Conservation (phyloP, 2,888 invertebrate species). For the Agrilus cyanescens region DNA sequence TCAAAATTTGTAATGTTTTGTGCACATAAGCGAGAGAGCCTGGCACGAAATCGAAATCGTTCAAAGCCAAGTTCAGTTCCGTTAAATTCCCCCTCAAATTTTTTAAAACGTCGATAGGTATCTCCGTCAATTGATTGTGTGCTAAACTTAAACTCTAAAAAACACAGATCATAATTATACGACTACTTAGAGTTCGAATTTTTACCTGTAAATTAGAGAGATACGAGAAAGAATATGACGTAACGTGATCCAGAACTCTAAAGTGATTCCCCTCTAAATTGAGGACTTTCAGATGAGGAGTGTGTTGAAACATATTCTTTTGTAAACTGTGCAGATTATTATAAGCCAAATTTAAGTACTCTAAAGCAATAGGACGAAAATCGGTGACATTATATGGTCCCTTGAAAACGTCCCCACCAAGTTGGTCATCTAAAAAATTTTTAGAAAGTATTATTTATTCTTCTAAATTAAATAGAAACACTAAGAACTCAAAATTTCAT, state of each 20-base stretch:
- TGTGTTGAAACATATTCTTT: conserved; percentile 49
- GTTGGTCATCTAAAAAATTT: conserved; percentile 40
- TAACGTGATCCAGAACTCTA: conserved; percentile 46
- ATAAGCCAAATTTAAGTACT: conserved; percentile 49
- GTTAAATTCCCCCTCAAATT: conserved; percentile 37
- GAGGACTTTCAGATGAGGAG: conserved; percentile 46
- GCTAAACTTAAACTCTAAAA: conserved; percentile 30
- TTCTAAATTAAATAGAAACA: too few species aligned
- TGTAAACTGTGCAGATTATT: conserved; percentile 52
- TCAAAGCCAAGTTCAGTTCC: conserved; percentile 47
- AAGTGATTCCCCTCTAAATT: conserved; percentile 52
- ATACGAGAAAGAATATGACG: conserved; percentile 44
- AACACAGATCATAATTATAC: conserved; percentile 1
- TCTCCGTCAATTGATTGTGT: conserved; percentile 43
- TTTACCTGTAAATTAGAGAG: conserved; percentile 44
- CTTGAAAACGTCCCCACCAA: conserved; percentile 53
- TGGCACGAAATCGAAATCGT: conserved; percentile 48
- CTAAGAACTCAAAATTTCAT: too few species aligned
- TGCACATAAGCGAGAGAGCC: conserved; percentile 42
- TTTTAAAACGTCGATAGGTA: conserved; percentile 43
- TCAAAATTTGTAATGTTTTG: conserved; percentile 43
- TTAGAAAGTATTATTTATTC: too few species aligned
- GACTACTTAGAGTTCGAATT: conserved; percentile 1
- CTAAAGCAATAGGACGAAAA: conserved; percentile 46
- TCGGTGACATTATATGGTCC: conserved; percentile 45